Evolutionary conservation across 2,888 invertebrate genomes (phyloP).

Genomic region (Ommatoiulus sabulosus): DNA sequence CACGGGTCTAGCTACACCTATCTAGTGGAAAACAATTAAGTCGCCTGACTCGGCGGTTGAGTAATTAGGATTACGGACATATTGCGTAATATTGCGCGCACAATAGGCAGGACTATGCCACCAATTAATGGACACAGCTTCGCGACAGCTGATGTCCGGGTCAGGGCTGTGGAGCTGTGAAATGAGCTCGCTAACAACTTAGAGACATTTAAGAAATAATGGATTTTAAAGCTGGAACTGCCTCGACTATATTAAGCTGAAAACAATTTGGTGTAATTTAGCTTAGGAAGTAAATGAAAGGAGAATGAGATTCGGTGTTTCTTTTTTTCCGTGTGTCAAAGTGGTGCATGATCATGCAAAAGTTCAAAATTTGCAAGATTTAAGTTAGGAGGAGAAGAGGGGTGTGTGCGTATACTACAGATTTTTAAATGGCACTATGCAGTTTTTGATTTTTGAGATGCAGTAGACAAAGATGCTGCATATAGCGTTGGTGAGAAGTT

Average conservation of each 20-base stretch:
- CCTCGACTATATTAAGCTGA: neutral
- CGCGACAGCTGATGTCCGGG: neutral
- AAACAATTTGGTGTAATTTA: no score
- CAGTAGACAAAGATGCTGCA: neutral
- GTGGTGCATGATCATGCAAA: no score
- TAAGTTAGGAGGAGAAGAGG: no score
- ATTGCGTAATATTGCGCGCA: neutral
- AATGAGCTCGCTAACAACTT: neutral
- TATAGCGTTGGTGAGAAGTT: neutral
- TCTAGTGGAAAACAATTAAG: conserved; percentile 32
- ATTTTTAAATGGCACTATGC: no score
- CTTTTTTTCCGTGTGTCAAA: no score
- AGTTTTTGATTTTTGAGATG: no score
- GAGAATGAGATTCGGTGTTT: no score
- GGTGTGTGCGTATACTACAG: no score
- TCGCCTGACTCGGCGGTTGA: conserved; percentile 26
- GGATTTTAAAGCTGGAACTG: neutral
- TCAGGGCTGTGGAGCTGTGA: neutral
- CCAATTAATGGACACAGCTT: neutral
- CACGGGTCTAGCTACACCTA: neutral
- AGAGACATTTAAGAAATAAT: neutral
- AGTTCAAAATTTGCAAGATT: no score
- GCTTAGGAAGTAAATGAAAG: no score
- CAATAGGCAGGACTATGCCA: neutral
- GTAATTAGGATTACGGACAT: conserved; percentile 39